Evolutionary conservation across 2,797 vertebrate species (phyloP), one percentile per base, ranked within the genome.

Genomic region (Cyclopterus lumpus): DNA sequence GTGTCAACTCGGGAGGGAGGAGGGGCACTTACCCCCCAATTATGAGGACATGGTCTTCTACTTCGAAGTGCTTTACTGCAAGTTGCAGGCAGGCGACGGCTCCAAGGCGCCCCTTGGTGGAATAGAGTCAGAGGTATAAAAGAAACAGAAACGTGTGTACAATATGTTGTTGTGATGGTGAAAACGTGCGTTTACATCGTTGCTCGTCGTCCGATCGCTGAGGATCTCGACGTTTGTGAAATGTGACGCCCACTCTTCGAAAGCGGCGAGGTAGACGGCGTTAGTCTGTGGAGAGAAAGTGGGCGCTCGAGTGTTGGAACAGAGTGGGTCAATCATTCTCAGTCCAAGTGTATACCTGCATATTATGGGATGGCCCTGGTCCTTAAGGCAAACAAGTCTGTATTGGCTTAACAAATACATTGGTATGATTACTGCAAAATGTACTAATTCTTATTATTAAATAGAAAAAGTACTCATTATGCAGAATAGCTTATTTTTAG

Each of bases 21-120:
- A 63, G 15, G 28, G 24, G 14, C 51, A 63, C 87, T 22, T 87
- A 96, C 95, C 96, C 96, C 71, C 95, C 96, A 6, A 96, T 91
- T 5, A 95, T 94, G 0, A 96, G 49, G 6, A 95, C 46, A 4
- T 95, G 79, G 55, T 96, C 95, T 2, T 94, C 79, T 55, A 95
- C 92, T 3, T 77, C 75, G 74, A 95, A 95, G 80, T 94, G 90
- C 57, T 93, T 93, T 3, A 96, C 83, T 2, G 90, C 82, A 0
- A 96, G 90, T 62, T 94, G 95, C 80, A 96, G 89, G 71, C 95
- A 96, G 58, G 93, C 91, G 34, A 96, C 91, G 1, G 96, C 95
- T 16, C 96, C 96, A 1, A 95, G 94, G 44, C 96, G 94, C 18
- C 89, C 84, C 96, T 96, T 96, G 83, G 18, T 34, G 67, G 36